These are phyloP conservation scores for Diadema setosum DNA, from an alignment of 35 echinoderm and acorn worm genomes.

Conservation along the genomic window DNA sequence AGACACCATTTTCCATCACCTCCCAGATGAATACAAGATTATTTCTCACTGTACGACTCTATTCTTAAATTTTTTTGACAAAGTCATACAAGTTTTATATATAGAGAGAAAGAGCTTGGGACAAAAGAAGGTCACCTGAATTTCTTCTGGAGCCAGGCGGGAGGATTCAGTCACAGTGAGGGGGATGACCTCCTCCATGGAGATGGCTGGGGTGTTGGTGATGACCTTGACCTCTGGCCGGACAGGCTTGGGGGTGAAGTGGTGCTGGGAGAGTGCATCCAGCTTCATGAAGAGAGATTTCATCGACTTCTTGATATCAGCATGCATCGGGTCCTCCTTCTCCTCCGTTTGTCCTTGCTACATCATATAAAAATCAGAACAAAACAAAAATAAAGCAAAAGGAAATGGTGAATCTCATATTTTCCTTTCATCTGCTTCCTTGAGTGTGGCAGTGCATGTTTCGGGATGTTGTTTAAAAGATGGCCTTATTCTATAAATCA, in stretches of 20 bases:
- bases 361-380: background rate
- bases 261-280: constrained; percentile 91
- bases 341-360: constrained; percentile 69
- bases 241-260: constrained; percentile 88
- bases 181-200: constrained; percentile 91
- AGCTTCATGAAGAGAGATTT: constrained; percentile 90
- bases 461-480: too few species aligned
- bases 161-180: constrained; percentile 69
- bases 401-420: too few species aligned
- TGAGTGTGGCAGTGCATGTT: too few species aligned
- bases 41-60: background rate
- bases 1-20: too few species aligned
- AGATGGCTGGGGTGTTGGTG: constrained; percentile 67
- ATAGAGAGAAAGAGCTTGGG: too few species aligned
- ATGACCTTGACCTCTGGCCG: constrained; percentile 94
- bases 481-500: too few species aligned
- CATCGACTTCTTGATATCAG: constrained; percentile 89
- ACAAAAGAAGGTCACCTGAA: too few species aligned
- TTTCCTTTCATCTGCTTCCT: too few species aligned
- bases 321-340: constrained; percentile 81
- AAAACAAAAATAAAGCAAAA: background rate
- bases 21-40: background rate
- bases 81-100: too few species aligned
- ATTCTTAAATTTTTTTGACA: too few species aligned
- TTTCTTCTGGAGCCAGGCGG: constrained; percentile 87